Evolutionary conservation across 92 coral and sea anemone genomes (phyloP).

Genomic region (Porites rus): DNA sequence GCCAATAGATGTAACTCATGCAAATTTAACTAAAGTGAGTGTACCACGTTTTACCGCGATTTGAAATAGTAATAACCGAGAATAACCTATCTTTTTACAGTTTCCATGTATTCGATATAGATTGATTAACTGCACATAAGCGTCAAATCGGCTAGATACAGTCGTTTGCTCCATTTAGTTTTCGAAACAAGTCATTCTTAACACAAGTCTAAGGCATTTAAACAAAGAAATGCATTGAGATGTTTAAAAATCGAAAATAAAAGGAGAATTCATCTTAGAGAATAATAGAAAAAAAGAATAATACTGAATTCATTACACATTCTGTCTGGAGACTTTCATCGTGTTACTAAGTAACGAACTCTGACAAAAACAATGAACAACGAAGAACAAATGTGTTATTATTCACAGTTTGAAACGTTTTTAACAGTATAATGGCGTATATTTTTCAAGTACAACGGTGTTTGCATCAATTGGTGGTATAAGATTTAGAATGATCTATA

Average conservation of each 20-base stretch:
- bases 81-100: not conserved
- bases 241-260: not conserved
- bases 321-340: conserved; percentile 19
- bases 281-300: not conserved
- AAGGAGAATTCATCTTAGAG: conserved; percentile 7
- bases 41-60: not conserved
- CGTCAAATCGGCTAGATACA: not conserved
- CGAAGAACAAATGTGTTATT: not conserved
- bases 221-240: not conserved
- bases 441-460: too few species aligned
- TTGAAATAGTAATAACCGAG: not conserved
- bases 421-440: not conserved
- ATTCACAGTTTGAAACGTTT: not conserved
- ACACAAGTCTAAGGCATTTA: not conserved
- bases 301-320: conserved; percentile 3
- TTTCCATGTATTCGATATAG: not conserved
- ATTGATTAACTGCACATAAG: not conserved
- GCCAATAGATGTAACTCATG: not conserved
- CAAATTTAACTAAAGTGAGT: not conserved
- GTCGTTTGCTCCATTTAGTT: not conserved
- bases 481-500: too few species aligned
- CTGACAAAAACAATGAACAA: not conserved
- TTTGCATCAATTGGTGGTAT: too few species aligned
- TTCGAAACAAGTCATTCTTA: not conserved
- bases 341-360: conserved; percentile 13